Percentiles rank a stretch among this genome's conserved stretches.
Evolutionary conservation across 2,113 vertebrate genomes (phyloP).

Genomic region (Australoheros scitulus): DNA sequence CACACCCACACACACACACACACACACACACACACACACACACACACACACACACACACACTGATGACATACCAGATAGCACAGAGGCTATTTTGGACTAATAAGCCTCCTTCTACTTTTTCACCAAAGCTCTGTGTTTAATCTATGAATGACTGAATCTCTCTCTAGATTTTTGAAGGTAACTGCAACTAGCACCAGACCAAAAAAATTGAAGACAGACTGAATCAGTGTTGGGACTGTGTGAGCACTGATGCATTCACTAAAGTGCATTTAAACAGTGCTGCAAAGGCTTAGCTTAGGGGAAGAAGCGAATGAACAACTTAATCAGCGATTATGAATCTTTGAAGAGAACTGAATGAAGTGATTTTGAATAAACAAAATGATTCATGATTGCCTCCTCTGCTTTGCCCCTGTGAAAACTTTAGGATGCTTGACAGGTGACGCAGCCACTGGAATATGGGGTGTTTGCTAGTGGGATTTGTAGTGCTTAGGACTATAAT

Average conservation of each 20-base stretch:
- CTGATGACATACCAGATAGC: background rate
- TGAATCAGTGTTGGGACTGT: background rate
- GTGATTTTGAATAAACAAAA: constrained; percentile 1
- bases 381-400: background rate
- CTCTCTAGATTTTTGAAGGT: background rate
- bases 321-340: background rate
- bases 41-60: no score
- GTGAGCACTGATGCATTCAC: background rate
- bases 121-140: background rate
- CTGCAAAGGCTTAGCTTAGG: background rate
- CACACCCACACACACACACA: no score
- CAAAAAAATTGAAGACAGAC: background rate
- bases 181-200: background rate
- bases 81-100: no score
- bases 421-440: background rate
- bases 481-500: background rate
- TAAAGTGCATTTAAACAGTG: background rate
- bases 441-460: background rate
- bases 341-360: constrained; percentile 3
- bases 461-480: background rate
- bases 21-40: no score
- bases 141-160: background rate
- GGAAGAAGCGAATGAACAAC: background rate
- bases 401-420: background rate
- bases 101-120: background rate